Evolutionary conservation across 2,113 vertebrate species (phyloP), one percentile per base, ranked within the genome.

Genomic region (Morone saxatilis): DNA sequence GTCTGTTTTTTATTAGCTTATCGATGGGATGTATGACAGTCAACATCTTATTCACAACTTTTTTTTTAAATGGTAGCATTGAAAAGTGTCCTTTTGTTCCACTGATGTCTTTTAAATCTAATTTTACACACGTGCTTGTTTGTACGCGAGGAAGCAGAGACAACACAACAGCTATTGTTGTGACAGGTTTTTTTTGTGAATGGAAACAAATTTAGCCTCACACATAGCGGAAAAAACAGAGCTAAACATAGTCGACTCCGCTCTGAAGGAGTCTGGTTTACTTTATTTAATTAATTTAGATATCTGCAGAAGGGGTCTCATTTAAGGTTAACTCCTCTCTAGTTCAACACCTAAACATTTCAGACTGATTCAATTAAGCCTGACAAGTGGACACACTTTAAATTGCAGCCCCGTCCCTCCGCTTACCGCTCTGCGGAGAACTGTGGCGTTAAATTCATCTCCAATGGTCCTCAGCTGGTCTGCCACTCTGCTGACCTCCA

Each of bases 381-480:
- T 14, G 22, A 12, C 0, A 31, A 54, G n/a, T 54, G n/a, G 22
- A 56, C 48, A 43, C 8, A 17, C 47, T 17, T 6, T 40, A 31
- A 45, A 57, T 16, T 2, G 4, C 20, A 47, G 22, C 36, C 53
- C 20, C 5, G 5, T 9, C 54, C 36, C 25, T 14, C 36, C 22
- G 80, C 91, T 94, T 66, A 96, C 95, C 89, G 53, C 84, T 94
- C 94, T 92, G 79, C 63, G 91, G 31, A 93, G 89, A n/a, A 92
- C 65, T 2, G 87, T 83, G 68, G 87, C 5, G 6, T 95, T 94
- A 47, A 94, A 88, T 20, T 95, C 76, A 9, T 96, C 95, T 54
- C 95, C 95, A 6, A 95, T 94, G 41, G 63, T 38, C 71, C 91
- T 94, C 80, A 95, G 92, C 87, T 93, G 94, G 16, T 70, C 5